phyloP scores from a whole-genome alignment of 1,140 invertebrate genomes.

The Polypedilum vanderplanki region DNA sequence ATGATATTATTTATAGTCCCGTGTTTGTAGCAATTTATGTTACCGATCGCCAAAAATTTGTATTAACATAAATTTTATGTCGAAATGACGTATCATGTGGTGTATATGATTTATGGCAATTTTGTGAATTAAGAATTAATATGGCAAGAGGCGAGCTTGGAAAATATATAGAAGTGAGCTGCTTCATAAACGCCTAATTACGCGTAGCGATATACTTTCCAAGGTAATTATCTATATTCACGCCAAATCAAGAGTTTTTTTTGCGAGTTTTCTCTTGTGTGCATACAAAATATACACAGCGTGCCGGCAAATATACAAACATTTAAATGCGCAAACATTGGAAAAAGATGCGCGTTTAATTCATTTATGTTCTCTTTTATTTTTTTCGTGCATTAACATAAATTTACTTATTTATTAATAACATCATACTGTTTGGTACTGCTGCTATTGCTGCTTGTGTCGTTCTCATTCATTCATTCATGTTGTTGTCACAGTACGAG shows the following conservation, averaged over 20 bases:
- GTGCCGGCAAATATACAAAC: conserved; percentile 2
- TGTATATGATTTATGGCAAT: conserved; percentile 22
- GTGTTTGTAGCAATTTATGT: conserved; percentile 24
- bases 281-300: neutral
- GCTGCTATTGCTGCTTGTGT: neutral
- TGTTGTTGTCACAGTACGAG: conserved; percentile 10
- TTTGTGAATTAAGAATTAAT: conserved; percentile 26
- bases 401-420: conserved; percentile 20
- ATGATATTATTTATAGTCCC: conserved; percentile 27
- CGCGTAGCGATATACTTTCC: neutral
- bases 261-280: neutral
- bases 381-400: conserved; percentile 18
- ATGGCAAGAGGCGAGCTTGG: neutral
- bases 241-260: neutral
- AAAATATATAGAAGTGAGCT: neutral
- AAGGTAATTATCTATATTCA: conserved; percentile 26
- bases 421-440: neutral
- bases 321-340: conserved; percentile 8
- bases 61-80: conserved; percentile 29
- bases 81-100: conserved; percentile 27
- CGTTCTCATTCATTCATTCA: conserved; percentile 10
- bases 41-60: conserved; percentile 26
- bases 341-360: conserved; percentile 4
- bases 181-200: conserved; percentile 25
- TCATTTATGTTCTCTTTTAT: neutral